These are phyloP conservation scores for Heliconius nattereri DNA, from an alignment of 1,140 invertebrate genomes.

Conservation along the genomic window DNA sequence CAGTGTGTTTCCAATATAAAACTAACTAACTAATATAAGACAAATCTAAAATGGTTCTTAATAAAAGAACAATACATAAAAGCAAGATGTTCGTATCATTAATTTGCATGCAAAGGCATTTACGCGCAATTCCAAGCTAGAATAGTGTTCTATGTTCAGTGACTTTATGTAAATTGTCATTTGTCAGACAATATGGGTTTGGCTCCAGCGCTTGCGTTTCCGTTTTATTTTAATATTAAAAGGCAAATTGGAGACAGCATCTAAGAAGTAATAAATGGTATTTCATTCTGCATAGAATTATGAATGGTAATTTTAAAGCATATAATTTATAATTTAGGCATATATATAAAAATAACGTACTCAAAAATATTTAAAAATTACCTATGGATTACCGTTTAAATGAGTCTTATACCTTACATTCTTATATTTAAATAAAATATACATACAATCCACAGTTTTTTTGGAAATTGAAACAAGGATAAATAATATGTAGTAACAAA, in stretches of 20 bases:
- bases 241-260: not conserved
- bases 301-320: too few relatives aligned
- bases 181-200: not conserved
- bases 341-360: too few relatives aligned
- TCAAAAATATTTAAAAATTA: too few relatives aligned
- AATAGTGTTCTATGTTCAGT: constrained; percentile 5
- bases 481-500: not conserved
- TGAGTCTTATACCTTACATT: too few relatives aligned
- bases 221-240: constrained; percentile 1
- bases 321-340: too few relatives aligned
- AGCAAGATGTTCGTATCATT: constrained; percentile 19
- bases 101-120: constrained; percentile 16
- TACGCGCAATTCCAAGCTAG: not conserved
- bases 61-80: constrained; percentile 6
- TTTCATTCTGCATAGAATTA: too few relatives aligned
- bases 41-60: not conserved
- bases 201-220: not conserved
- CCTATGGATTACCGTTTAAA: too few relatives aligned
- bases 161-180: constrained; percentile 9
- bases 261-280: not conserved
- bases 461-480: not conserved
- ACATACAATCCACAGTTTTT: not conserved
- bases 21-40: too few relatives aligned
- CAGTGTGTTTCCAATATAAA: not conserved
- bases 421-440: too few relatives aligned